Percentiles rank a stretch among this genome's conserved stretches.
Evolutionary conservation across 2,797 vertebrate species (phyloP).

Genomic region (Sphaeramia orbicularis): DNA sequence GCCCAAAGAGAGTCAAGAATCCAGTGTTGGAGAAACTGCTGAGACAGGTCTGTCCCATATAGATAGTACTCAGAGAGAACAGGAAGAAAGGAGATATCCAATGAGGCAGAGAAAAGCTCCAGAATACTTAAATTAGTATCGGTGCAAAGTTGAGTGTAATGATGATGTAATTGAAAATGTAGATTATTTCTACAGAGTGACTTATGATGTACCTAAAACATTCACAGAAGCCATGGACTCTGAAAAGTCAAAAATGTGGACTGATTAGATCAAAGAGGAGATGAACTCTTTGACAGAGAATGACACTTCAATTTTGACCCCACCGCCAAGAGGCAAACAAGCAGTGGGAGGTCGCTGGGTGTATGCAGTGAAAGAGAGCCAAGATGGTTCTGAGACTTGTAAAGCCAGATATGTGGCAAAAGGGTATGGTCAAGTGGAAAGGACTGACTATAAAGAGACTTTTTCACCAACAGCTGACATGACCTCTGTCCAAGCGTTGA

Average conservation of each 20-base stretch:
- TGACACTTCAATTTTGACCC: conserved; percentile 12
- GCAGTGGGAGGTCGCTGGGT: conserved; percentile 34
- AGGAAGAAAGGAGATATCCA: not conserved
- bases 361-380: conserved; percentile 28
- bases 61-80: not conserved
- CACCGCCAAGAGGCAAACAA: conserved; percentile 23
- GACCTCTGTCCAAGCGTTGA: not conserved
- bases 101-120: not conserved
- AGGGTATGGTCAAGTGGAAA: not conserved
- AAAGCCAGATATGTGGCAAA: conserved; percentile 27
- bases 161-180: not conserved
- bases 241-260: conserved; percentile 19
- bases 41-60: not conserved
- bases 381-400: conserved; percentile 20
- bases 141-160: not conserved
- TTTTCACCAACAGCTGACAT: conserved; percentile 2
- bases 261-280: conserved; percentile 18
- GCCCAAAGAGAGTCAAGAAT: not conserved
- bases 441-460: conserved; percentile 1
- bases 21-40: not conserved
- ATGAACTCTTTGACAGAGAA: conserved; percentile 10
- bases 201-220: conserved; percentile 41
- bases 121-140: not conserved
- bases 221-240: conserved; percentile 33
- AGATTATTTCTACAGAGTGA: conserved; percentile 41